These are phyloP conservation scores for Pelodytes ibericus DNA, from an alignment of 2,797 vertebrate species.

Conservation along the genomic window DNA sequence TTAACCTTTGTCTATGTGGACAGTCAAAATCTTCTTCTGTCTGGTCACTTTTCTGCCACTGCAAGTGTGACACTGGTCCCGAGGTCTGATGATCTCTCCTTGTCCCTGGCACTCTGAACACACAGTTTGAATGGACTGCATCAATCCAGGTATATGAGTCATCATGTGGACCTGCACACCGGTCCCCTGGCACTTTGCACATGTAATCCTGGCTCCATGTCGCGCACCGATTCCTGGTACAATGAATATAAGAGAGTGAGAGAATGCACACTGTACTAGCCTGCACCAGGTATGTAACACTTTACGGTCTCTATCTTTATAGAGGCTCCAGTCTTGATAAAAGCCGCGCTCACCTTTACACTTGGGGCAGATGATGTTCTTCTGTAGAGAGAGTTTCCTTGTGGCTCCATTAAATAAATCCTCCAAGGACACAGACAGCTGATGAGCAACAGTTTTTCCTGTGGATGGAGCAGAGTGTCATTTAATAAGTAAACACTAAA, in stretches of 20 bases:
- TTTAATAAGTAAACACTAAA: no score
- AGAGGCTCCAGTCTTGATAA: neutral
- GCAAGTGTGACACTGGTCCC: conserved; percentile 65
- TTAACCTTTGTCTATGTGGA: conserved; percentile 70
- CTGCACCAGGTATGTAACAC: neutral
- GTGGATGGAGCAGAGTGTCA: fast-evolving
- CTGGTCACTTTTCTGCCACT: conserved; percentile 64
- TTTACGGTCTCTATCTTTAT: no score
- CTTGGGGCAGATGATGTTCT: conserved; percentile 66
- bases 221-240: conserved; percentile 62
- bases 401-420: conserved; percentile 66
- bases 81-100: conserved; percentile 63
- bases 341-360: conserved; percentile 58
- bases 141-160: conserved; percentile 62
- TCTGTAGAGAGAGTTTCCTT: conserved; percentile 65
- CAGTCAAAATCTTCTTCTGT: conserved; percentile 67
- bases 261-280: neutral
- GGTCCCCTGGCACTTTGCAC: conserved; percentile 65
- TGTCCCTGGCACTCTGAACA: conserved; percentile 68
- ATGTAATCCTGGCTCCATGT: conserved; percentile 58
- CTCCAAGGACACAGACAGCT: conserved; percentile 60
- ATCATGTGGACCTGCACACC: conserved; percentile 66
- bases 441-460: conserved; percentile 65
- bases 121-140: conserved; percentile 67
- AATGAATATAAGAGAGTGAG: neutral